phyloP scores from a whole-genome alignment of 2,888 invertebrate genomes.

The Platynereis dumerilii region DNA sequence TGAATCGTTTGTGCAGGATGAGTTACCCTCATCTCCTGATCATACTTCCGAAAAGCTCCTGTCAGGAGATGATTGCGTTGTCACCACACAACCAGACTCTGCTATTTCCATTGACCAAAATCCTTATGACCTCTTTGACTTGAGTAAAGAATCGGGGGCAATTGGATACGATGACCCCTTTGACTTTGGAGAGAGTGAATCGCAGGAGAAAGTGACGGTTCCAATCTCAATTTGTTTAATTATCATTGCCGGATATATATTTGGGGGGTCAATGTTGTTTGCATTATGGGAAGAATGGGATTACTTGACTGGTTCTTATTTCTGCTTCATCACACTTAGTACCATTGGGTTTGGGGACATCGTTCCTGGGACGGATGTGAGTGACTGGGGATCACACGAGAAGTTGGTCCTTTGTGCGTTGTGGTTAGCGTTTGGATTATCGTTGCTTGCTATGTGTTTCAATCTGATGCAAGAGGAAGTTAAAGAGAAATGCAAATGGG shows the following conservation, averaged over 20 bases:
- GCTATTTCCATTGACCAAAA: constrained; percentile 19
- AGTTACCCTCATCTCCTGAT: background rate
- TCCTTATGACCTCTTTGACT: constrained; percentile 13
- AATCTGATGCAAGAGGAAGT: constrained; percentile 64
- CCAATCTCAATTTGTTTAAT: constrained; percentile 88
- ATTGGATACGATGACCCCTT: constrained; percentile 19
- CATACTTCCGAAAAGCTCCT: constrained; percentile 1
- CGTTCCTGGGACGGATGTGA: constrained; percentile 57
- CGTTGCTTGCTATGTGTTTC: constrained; percentile 65
- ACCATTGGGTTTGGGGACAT: constrained; percentile 65
- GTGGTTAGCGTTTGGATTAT: constrained; percentile 63
- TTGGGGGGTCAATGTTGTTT: constrained; percentile 90
- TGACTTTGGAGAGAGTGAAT: constrained; percentile 23
- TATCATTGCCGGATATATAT: constrained; percentile 86
- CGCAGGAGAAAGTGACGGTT: constrained; percentile 66
- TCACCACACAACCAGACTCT: constrained; percentile 17
- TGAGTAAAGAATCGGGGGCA: constrained; percentile 11
- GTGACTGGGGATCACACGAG: constrained; percentile 53
- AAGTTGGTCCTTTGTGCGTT: constrained; percentile 55
- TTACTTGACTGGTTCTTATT: constrained; percentile 78
- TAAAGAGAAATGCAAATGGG: constrained; percentile 54
- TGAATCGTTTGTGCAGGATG: constrained; percentile 19
- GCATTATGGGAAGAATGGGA: constrained; percentile 93
- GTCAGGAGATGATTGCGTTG: constrained; percentile 16
- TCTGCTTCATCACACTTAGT: constrained; percentile 64